A percentile compares a stretch with the other conserved stretches of the same genome.
These are phyloP conservation scores for Seriola aureovittata DNA, from an alignment of 2,113 vertebrate species.

Conservation along the genomic window DNA sequence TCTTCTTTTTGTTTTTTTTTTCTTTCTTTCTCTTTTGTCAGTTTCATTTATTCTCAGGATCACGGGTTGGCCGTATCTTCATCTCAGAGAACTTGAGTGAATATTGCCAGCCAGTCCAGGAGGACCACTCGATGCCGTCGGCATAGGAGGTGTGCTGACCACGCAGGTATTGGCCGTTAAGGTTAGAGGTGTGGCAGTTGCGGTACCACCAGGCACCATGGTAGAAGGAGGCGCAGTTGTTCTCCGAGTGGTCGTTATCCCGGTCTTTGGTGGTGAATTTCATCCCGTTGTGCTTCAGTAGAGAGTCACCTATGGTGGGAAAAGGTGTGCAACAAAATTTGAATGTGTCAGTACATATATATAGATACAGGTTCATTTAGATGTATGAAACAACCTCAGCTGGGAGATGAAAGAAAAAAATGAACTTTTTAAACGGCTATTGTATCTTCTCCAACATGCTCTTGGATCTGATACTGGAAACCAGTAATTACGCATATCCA, in stretches of 20 bases:
- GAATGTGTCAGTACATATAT: not conserved
- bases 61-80: conserved; percentile 93
- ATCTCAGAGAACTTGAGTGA: conserved; percentile 98
- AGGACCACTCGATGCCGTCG: conserved; percentile 97
- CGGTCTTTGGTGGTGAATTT: conserved; percentile 98
- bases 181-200: conserved; percentile 98
- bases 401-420: not conserved
- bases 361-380: not conserved
- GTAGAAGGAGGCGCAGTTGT: conserved; percentile 98
- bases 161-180: conserved; percentile 96
- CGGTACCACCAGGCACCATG: conserved; percentile 99
- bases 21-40: conserved; percentile 3
- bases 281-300: conserved; percentile 97
- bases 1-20: conserved; percentile 25
- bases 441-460: conserved; percentile 2
- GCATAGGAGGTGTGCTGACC: conserved; percentile 97
- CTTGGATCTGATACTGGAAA: conserved; percentile 33
- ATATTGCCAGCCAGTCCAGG: conserved; percentile 99
- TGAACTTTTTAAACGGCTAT: not conserved
- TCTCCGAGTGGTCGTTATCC: conserved; percentile 97
- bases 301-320: conserved; percentile 88
- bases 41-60: conserved; percentile 88
- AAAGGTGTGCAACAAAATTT: not conserved
- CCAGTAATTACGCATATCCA: conserved; percentile 36
- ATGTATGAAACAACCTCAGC: not conserved